Evolutionary conservation across 2,888 invertebrate species (phyloP).

Genomic region (Parnassius apollo): DNA sequence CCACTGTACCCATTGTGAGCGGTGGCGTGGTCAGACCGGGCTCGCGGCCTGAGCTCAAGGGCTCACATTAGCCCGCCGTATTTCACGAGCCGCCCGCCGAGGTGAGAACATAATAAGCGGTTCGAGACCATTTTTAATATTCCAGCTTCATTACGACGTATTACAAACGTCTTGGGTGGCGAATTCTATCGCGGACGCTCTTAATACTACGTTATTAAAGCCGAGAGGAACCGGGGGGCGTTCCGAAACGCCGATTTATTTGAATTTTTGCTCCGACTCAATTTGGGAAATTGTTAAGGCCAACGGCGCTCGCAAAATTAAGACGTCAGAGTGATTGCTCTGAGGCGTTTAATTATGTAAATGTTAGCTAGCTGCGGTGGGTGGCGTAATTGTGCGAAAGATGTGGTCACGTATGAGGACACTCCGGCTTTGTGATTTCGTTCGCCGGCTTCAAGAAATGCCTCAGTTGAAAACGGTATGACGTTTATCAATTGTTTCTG

Average conservation of each 20-base stretch:
- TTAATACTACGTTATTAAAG: conserved; percentile 77
- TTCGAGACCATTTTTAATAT: conserved; percentile 79
- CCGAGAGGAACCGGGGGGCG: conserved; percentile 60
- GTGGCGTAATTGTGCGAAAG: conserved; percentile 64
- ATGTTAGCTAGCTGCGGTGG: conserved; percentile 74
- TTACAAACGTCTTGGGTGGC: conserved; percentile 81
- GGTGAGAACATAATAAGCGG: conserved; percentile 81
- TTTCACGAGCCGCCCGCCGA: conserved; percentile 74
- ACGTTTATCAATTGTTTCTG: not conserved
- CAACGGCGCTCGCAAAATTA: conserved; percentile 78
- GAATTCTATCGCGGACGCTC: conserved; percentile 79
- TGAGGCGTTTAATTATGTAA: conserved; percentile 80
- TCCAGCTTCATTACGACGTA: conserved; percentile 79
- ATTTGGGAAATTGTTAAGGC: conserved; percentile 79
- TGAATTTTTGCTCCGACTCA: conserved; percentile 80
- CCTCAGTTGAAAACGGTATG: conserved; percentile 4
- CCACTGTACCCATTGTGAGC: conserved; percentile 57
- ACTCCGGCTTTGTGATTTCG: conserved; percentile 59
- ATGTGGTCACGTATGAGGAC: conserved; percentile 70
- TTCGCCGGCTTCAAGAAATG: conserved; percentile 33
- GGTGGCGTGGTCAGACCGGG: conserved; percentile 35
- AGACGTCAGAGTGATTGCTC: conserved; percentile 79
- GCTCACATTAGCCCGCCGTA: conserved; percentile 73
- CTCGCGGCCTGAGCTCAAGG: conserved; percentile 44
- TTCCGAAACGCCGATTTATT: conserved; percentile 73